These are phyloP conservation scores for Clusia tigrina DNA, from an alignment of 2,888 invertebrate genomes.

Conservation along the genomic window DNA sequence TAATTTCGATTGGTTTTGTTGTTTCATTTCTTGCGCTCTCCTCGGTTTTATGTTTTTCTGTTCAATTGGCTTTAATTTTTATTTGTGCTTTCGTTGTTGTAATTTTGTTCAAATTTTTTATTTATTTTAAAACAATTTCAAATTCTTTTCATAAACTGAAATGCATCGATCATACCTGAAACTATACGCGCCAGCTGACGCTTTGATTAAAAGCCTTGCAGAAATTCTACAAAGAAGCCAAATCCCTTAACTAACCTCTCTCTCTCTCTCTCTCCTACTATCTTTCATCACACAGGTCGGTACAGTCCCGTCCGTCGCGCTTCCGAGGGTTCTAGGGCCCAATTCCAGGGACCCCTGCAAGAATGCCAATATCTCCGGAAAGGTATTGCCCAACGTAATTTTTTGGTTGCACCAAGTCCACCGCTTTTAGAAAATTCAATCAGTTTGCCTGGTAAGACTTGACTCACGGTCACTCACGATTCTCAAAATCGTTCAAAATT, in stretches of 20 bases:
- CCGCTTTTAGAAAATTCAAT: constrained; percentile 65
- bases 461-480: too few relatives aligned
- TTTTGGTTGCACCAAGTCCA: constrained; percentile 64
- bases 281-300: constrained; percentile 63
- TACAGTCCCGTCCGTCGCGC: constrained; percentile 92
- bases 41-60: constrained; percentile 5
- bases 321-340: constrained; percentile 73
- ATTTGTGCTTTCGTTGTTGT: not conserved
- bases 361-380: constrained; percentile 81
- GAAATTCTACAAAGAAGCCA: too few relatives aligned
- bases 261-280: not conserved
- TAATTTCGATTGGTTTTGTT: constrained; percentile 24
- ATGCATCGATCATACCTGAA: too few relatives aligned
- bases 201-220: too few relatives aligned
- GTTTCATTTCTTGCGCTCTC: constrained; percentile 7
- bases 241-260: too few relatives aligned
- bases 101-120: not conserved
- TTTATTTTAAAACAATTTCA: not conserved
- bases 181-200: too few relatives aligned
- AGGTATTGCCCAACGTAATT: constrained; percentile 63
- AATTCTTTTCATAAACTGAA: too few relatives aligned
- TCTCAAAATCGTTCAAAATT: too few relatives aligned
- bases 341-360: constrained; percentile 74
- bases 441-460: constrained; percentile 63
- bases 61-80: not conserved